Percentiles rank a stretch among this genome's conserved stretches.
Conservation (phyloP, 53 echinoderm and acorn worm species). For the Zoroaster sp. region DNA sequence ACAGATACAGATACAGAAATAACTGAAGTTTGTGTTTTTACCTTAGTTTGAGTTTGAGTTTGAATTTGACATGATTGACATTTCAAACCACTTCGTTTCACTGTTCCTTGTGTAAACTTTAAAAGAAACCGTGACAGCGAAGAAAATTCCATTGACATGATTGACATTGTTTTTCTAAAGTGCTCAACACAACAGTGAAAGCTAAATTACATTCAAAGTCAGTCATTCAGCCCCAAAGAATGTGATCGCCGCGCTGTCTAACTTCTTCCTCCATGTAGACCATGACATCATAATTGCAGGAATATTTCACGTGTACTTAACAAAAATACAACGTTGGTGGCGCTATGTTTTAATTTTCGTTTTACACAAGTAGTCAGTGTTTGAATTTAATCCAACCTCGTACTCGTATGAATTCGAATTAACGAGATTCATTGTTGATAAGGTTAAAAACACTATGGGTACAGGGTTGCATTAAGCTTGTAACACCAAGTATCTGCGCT, state of each 20-base stretch:
- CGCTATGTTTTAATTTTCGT: neutral
- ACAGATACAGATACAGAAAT: too few species aligned
- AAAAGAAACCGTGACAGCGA: neutral
- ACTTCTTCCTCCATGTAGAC: neutral
- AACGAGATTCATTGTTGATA: too few species aligned
- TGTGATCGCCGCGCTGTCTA: neutral
- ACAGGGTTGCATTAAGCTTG: too few species aligned
- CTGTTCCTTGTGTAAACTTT: neutral
- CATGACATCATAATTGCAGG: neutral
- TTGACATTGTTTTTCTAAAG: neutral
- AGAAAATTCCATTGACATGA: neutral
- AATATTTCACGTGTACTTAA: neutral
- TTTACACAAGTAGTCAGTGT: slow-evolving; percentile 1
- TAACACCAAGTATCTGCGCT: too few species aligned
- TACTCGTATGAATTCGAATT: too few species aligned
- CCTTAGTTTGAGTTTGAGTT: neutral
- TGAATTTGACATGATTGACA: neutral
- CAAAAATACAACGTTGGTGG: slow-evolving; percentile 38
- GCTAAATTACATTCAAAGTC: neutral
- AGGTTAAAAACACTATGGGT: too few species aligned
- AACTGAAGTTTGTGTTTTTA: neutral
- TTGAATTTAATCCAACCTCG: too few species aligned
- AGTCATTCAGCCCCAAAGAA: neutral
- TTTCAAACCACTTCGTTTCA: neutral
- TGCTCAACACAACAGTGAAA: neutral